These are phyloP conservation scores for Porphyrio hochstetteri DNA, from an alignment of 2,113 vertebrate species.

Conservation along the genomic window DNA sequence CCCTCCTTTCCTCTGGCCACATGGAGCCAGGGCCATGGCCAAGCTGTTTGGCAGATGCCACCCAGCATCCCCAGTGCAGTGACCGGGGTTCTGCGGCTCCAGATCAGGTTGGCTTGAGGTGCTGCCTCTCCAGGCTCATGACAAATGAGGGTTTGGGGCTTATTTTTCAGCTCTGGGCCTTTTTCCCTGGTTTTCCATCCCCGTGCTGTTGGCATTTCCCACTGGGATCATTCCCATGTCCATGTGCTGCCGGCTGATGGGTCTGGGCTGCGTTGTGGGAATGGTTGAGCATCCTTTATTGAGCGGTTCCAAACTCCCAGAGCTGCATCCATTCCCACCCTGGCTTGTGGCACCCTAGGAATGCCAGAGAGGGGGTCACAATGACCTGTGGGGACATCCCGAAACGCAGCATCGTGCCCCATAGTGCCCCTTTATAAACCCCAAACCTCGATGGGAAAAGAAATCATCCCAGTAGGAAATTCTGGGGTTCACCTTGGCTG, in stretches of 20 bases:
- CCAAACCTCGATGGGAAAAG: neutral
- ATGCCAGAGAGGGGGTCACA: neutral
- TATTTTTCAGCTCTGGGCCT: neutral
- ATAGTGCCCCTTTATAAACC: neutral
- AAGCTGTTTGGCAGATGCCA: neutral
- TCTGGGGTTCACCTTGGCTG: neutral
- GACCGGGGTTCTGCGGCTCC: neutral
- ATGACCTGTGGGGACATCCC: fast-evolving
- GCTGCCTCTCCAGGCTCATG: neutral
- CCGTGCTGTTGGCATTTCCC: fast-evolving
- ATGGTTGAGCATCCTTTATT: neutral
- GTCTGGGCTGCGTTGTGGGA: fast-evolving
- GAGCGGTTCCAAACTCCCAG: neutral
- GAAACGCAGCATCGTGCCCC: fast-evolving
- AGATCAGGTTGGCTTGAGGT: neutral
- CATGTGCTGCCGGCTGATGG: fast-evolving
- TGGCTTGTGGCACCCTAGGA: neutral
- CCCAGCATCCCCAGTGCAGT: fast-evolving
- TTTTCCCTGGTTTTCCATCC: neutral
- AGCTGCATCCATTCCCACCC: neutral
- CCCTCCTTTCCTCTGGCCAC: neutral
- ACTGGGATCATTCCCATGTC: neutral
- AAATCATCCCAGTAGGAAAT: neutral
- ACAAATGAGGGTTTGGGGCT: fast-evolving
- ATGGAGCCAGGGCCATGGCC: fast-evolving